Evolutionary conservation across 1,140 invertebrate species (phyloP).

Genomic region (Drosophila repletoides): DNA sequence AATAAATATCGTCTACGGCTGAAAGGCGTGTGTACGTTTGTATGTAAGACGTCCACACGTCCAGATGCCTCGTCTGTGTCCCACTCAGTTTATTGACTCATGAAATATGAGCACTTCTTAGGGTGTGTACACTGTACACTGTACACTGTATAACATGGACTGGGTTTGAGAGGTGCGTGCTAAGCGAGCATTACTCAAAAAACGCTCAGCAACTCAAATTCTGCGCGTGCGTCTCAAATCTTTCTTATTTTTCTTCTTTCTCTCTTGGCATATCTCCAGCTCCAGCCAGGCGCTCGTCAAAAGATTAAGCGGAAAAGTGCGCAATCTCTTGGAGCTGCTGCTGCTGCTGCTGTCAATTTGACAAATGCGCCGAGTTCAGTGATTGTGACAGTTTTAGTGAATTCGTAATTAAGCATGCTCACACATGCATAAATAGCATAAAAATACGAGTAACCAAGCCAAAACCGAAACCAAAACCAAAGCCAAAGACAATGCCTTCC

Average conservation of each 20-base stretch:
- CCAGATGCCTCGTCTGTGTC: conserved; percentile 27
- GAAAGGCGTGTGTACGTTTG: no score
- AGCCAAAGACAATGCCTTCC: no score
- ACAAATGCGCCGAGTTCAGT: conserved; percentile 66
- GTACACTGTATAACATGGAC: not conserved
- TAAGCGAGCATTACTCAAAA: conserved; percentile 67
- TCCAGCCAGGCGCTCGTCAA: conserved; percentile 25
- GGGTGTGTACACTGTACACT: conserved; percentile 51
- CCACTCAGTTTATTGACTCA: conserved; percentile 67
- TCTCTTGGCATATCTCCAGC: not conserved
- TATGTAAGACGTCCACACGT: conserved; percentile 22
- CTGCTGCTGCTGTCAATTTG: conserved; percentile 72
- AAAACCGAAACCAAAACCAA: conserved; percentile 31
- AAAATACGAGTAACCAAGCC: conserved; percentile 44
- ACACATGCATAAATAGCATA: conserved; percentile 74
- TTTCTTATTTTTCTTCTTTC: no score
- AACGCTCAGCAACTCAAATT: conserved; percentile 44
- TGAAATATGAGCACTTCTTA: conserved; percentile 76
- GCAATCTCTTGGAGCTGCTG: no score
- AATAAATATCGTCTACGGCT: conserved; percentile 44
- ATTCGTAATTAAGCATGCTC: conserved; percentile 77
- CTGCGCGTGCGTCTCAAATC: conserved; percentile 52
- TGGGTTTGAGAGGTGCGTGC: conserved; percentile 53
- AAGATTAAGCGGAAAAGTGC: conserved; percentile 63
- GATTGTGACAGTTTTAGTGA: conserved; percentile 79